These are phyloP conservation scores for Aphelocoma californica DNA, from an alignment of 2,797 vertebrate genomes.

Conservation along the genomic window DNA sequence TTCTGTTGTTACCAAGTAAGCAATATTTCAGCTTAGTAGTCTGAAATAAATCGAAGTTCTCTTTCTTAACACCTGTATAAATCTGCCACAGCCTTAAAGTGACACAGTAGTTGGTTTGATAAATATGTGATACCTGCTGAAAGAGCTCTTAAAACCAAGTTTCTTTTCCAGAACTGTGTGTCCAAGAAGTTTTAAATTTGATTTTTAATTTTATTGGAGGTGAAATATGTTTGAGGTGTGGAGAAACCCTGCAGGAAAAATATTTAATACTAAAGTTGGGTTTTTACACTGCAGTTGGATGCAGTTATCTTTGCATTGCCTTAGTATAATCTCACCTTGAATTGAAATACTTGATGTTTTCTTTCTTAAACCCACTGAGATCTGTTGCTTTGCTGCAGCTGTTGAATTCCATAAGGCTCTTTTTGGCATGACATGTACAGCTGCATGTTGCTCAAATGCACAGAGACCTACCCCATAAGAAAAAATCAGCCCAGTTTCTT, in stretches of 20 bases:
- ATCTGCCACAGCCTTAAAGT: slow-evolving; percentile 47
- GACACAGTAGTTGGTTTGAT: slow-evolving; percentile 2
- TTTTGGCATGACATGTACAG: background rate
- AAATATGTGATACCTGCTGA: slow-evolving; percentile 21
- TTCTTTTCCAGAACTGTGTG: background rate
- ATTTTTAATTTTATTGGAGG: background rate
- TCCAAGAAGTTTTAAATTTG: background rate
- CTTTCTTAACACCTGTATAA: slow-evolving; percentile 34
- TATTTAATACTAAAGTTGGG: background rate
- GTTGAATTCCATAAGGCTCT: background rate
- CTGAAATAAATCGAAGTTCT: slow-evolving; percentile 35
- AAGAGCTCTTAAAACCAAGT: background rate
- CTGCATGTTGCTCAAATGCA: background rate
- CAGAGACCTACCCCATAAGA: background rate
- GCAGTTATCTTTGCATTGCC: background rate
- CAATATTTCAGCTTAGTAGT: slow-evolving; percentile 46
- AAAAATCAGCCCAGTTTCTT: background rate
- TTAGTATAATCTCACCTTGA: background rate
- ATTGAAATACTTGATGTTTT: background rate
- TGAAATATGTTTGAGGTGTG: background rate
- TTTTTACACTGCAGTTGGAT: background rate
- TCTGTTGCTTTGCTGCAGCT: background rate
- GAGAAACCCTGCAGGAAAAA: background rate
- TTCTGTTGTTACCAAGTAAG: slow-evolving; percentile 41
- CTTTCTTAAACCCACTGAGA: background rate